Percentiles rank a stretch among this genome's conserved stretches.
These are phyloP conservation scores for Tachina lurida DNA, from an alignment of 2,888 invertebrate genomes.

Conservation along the genomic window DNA sequence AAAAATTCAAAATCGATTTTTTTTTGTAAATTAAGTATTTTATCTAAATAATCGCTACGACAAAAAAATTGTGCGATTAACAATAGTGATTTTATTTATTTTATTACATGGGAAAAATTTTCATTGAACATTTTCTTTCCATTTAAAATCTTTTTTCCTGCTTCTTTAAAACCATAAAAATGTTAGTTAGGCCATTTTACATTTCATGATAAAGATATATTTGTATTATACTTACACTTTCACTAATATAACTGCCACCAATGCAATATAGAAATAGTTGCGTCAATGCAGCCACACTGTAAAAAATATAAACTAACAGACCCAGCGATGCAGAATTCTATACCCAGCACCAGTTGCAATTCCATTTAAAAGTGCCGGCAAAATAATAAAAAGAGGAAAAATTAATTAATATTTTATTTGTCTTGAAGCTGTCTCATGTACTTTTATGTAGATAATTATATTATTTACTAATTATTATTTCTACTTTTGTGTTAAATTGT, in stretches of 20 bases:
- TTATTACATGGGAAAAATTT: neutral
- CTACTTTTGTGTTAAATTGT: neutral
- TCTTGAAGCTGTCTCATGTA: neutral
- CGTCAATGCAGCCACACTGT: conserved; percentile 78
- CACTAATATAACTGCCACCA: conserved; percentile 79
- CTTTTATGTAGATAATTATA: neutral
- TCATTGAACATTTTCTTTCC: too few species aligned
- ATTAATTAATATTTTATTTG: conserved; percentile 43
- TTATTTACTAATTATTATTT: neutral
- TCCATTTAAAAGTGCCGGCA: neutral
- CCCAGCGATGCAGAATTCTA: conserved; percentile 79
- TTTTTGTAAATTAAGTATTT: too few species aligned
- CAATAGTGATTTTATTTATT: too few species aligned
- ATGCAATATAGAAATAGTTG: conserved; percentile 81
- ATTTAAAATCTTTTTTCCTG: too few species aligned
- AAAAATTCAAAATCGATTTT: too few species aligned
- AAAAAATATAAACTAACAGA: conserved; percentile 78
- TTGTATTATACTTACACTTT: conserved; percentile 77
- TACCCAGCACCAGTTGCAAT: neutral
- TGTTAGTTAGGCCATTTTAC: too few species aligned
- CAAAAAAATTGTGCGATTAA: too few species aligned
- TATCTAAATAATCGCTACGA: too few species aligned
- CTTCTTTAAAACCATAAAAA: too few species aligned
- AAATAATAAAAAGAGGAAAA: conserved; percentile 30
- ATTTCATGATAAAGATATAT: neutral